These are phyloP conservation scores for Hippoglossus stenolepis DNA, from an alignment of 2,113 vertebrate species.

Conservation along the genomic window DNA sequence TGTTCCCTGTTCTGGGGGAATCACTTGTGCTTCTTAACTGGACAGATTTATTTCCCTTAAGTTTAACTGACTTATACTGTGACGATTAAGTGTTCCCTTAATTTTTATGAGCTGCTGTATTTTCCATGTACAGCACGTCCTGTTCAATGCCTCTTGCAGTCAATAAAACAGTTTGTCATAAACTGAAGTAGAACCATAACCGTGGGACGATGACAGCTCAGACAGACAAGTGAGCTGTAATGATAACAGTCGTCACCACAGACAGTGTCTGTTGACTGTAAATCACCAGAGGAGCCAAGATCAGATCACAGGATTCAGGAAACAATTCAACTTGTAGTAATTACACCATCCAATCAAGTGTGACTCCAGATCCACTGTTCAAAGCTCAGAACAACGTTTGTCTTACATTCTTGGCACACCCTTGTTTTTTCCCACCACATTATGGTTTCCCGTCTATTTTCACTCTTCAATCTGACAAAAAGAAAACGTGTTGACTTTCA, in stretches of 20 bases:
- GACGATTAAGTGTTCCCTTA: too few relatives aligned
- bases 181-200: too few relatives aligned
- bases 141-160: too few relatives aligned
- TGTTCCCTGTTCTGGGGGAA: too few relatives aligned
- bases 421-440: background rate
- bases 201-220: background rate
- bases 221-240: conserved; percentile 46
- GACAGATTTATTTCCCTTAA: too few relatives aligned
- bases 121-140: too few relatives aligned
- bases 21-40: too few relatives aligned
- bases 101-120: too few relatives aligned
- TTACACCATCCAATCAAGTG: conserved; percentile 16
- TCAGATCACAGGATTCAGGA: conserved; percentile 43
- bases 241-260: conserved; percentile 27
- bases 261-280: background rate
- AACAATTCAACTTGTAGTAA: conserved; percentile 32
- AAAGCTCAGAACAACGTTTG: conserved; percentile 27
- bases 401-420: conserved; percentile 23
- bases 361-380: conserved; percentile 29
- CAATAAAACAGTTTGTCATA: too few relatives aligned
- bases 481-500: conserved; percentile 33
- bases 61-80: too few relatives aligned
- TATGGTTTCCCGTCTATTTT: conserved; percentile 10
- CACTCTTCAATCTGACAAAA: conserved; percentile 14
- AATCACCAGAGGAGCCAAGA: conserved; percentile 46